phyloP scores from a whole-genome alignment of 2,797 vertebrate genomes.

The Pachyuromys duprasi region DNA sequence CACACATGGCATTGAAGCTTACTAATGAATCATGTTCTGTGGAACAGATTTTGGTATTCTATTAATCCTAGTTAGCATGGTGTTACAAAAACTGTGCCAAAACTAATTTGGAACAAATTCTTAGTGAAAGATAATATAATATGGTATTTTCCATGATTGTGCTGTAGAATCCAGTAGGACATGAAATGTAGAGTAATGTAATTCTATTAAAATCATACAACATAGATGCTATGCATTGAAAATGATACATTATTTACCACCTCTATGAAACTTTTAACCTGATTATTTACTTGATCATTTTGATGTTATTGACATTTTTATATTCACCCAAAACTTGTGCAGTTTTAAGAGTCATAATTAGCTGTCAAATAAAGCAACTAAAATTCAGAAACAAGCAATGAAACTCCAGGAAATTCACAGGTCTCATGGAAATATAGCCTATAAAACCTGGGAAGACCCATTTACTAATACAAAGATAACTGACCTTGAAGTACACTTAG shows the following conservation, averaged over 20 bases:
- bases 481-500: neutral
- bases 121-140: neutral
- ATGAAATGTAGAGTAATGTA: neutral
- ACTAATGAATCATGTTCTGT: neutral
- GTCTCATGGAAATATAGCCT: neutral
- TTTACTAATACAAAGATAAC: neutral
- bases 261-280: neutral
- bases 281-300: neutral
- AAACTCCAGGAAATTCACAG: neutral
- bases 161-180: neutral
- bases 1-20: neutral
- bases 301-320: neutral
- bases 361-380: conserved; percentile 1
- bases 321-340: neutral
- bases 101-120: neutral
- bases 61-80: neutral
- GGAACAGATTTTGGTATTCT: conserved; percentile 47
- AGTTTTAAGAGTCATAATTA: neutral
- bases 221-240: neutral
- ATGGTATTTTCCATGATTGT: neutral
- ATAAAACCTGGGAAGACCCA: neutral
- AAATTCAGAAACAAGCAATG: neutral
- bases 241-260: neutral
- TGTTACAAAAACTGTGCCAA: conserved; percentile 26
- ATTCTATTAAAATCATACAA: neutral